Conservation (phyloP, 1,140 invertebrate species). For the Marisa cornuarietis region DNA sequence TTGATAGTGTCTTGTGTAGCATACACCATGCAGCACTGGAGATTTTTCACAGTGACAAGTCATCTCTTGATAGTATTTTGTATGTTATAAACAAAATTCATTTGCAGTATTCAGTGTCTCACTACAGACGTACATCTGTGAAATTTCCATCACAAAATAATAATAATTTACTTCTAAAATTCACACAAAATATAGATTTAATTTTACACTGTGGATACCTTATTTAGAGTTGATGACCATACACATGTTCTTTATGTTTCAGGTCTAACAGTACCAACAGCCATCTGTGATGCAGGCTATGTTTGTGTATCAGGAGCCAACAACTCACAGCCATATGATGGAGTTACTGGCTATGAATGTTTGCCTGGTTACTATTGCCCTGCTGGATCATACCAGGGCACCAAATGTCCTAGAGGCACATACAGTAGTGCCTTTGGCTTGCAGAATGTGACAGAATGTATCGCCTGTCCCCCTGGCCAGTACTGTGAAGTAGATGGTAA, state of each 20-base stretch:
- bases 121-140: no score
- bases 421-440: constrained; percentile 51
- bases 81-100: no score
- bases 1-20: no score
- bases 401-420: constrained; percentile 55
- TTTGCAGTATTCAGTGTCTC: background rate
- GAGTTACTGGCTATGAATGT: constrained; percentile 52
- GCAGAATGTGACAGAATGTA: constrained; percentile 54
- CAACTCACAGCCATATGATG: constrained; percentile 50
- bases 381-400: constrained; percentile 52
- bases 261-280: constrained; percentile 55
- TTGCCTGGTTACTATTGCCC: constrained; percentile 57
- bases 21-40: no score
- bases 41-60: no score
- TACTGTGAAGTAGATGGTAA: constrained; percentile 57
- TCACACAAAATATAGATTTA: no score
- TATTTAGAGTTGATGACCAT: no score
- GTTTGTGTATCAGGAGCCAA: constrained; percentile 54
- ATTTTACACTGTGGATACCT: no score
- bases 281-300: constrained; percentile 52
- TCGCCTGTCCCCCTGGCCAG: constrained; percentile 50
- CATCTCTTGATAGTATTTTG: no score
- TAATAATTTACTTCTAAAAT: no score
- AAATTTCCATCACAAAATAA: no score
- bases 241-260: constrained; percentile 19